Evolutionary conservation across 2,113 vertebrate genomes (phyloP).

Genomic region (Sakesphorus luctuosus): DNA sequence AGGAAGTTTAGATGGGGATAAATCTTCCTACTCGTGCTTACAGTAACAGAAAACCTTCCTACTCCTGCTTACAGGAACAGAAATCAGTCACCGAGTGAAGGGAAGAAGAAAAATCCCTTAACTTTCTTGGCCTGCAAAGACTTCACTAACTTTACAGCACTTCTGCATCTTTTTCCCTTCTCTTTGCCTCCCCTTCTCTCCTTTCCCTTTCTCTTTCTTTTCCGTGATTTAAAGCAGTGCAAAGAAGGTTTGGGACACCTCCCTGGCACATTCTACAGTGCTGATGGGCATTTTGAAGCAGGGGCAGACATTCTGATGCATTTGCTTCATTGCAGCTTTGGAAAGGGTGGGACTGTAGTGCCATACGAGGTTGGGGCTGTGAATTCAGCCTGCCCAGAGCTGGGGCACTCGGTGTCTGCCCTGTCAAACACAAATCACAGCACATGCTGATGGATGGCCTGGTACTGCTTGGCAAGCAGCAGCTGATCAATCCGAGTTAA

Average conservation of each 20-base stretch:
- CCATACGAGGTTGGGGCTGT: neutral
- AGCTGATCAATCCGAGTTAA: neutral
- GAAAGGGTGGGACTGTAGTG: neutral
- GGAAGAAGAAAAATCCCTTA: neutral
- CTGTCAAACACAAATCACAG: neutral
- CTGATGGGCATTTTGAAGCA: accelerated
- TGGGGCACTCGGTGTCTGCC: neutral
- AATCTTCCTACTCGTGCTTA: neutral
- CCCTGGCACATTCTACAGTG: neutral
- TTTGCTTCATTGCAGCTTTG: neutral
- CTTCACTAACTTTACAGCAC: neutral
- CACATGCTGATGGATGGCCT: neutral
- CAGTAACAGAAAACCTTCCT: constrained; percentile 4
- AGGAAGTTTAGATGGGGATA: neutral
- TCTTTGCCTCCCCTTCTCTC: neutral
- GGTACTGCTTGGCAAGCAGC: neutral
- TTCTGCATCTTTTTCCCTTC: neutral
- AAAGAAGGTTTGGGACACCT: neutral
- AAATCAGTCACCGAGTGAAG: neutral
- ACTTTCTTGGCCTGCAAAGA: neutral
- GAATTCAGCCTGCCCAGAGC: neutral
- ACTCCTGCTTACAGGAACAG: neutral
- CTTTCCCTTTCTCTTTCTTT: neutral
- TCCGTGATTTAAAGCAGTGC: neutral
- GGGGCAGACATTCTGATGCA: neutral